Percentiles rank a stretch among this genome's conserved stretches.
Conservation (phyloP, 2,113 vertebrate genomes). For the Dipodomys spectabilis region DNA sequence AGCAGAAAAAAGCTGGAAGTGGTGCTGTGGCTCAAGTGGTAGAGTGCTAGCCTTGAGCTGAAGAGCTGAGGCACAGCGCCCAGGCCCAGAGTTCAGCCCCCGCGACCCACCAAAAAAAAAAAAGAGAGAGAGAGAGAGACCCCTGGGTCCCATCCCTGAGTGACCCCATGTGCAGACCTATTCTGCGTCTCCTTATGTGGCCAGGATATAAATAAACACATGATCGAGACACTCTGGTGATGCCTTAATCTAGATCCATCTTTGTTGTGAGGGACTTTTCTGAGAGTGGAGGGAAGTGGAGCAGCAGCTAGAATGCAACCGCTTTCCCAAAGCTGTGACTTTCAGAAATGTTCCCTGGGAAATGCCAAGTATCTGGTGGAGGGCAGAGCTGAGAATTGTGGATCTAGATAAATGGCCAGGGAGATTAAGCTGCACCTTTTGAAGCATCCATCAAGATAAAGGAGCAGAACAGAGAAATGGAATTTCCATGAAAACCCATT, state of each 20-base stretch:
- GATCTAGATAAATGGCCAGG: not conserved
- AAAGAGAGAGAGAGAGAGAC: not conserved
- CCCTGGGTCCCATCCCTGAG: not conserved
- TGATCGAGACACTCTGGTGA: rapidly evolving
- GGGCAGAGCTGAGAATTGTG: not conserved
- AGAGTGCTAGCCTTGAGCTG: no score
- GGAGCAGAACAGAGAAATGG: not conserved
- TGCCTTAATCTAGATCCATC: rapidly evolving
- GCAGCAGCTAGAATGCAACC: no score
- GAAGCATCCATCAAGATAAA: not conserved
- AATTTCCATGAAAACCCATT: not conserved
- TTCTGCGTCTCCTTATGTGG: not conserved
- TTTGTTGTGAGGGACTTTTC: not conserved
- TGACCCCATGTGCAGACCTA: no score
- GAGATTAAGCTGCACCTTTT: not conserved
- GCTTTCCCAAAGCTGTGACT: not conserved
- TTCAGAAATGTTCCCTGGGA: not conserved
- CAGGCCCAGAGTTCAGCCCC: no score
- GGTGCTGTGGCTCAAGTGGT: no score
- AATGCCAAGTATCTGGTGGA: not conserved
- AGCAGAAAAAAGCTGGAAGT: no score
- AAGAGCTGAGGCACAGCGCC: no score
- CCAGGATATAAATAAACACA: rapidly evolving
- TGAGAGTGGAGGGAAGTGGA: not conserved
- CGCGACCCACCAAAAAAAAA: no score